Conservation (phyloP, 2,888 invertebrate genomes). For the Synanthedon tipuliformis region DNA sequence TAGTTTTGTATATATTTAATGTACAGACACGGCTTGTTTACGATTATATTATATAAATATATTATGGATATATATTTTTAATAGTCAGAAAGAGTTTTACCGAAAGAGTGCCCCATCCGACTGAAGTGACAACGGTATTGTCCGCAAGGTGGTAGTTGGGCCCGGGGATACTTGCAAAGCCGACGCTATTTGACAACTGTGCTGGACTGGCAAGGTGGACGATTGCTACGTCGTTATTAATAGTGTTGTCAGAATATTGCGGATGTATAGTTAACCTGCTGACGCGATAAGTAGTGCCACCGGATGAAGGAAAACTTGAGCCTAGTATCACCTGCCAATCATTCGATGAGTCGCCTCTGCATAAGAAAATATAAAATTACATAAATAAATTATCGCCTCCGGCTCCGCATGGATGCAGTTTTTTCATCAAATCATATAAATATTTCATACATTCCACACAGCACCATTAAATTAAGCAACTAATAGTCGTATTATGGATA, state of each 20-base stretch:
- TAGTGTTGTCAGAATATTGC: conserved; percentile 11
- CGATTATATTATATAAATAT: too few species aligned
- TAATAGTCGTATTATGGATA: too few species aligned
- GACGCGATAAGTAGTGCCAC: conserved; percentile 17
- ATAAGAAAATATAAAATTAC: neutral
- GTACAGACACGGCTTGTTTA: neutral
- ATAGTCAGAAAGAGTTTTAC: conserved; percentile 15
- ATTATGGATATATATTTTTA: too few species aligned
- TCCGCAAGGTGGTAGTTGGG: conserved; percentile 17
- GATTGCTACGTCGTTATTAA: conserved; percentile 30
- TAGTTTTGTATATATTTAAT: neutral
- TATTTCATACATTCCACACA: too few species aligned
- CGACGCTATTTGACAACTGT: conserved; percentile 9
- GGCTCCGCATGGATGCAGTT: too few species aligned
- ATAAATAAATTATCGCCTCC: too few species aligned
- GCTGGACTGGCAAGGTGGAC: conserved; percentile 19
- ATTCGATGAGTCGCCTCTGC: conserved; percentile 21
- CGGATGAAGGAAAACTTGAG: conserved; percentile 10
- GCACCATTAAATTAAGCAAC: too few species aligned
- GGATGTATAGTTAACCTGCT: conserved; percentile 16
- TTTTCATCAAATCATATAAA: too few species aligned
- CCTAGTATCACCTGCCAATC: conserved; percentile 30
- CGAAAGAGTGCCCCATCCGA: conserved; percentile 30
- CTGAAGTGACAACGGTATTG: conserved; percentile 11
- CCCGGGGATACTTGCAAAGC: conserved; percentile 21